These are phyloP conservation scores for Petrocephalus zakoni DNA, from an alignment of 2,113 vertebrate genomes.

Conservation along the genomic window DNA sequence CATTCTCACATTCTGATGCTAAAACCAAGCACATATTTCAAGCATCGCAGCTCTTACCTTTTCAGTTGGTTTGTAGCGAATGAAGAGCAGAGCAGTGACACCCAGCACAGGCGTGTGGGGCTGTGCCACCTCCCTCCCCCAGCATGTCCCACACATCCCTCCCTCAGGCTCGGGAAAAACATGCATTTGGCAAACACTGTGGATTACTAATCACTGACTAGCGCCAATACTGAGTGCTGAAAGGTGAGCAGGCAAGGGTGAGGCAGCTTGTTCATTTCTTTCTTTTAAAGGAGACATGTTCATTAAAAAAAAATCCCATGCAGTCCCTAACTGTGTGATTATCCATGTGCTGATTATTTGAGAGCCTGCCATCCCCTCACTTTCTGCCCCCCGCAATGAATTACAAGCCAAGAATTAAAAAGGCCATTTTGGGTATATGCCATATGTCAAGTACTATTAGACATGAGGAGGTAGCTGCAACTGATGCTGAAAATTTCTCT, in stretches of 20 bases:
- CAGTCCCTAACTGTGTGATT: background rate
- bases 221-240: background rate
- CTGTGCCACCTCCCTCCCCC: slow-evolving; percentile 39
- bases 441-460: background rate
- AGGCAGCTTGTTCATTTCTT: no score
- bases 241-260: background rate
- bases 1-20: background rate
- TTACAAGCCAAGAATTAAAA: background rate
- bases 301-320: background rate
- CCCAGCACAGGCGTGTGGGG: slow-evolving; percentile 31
- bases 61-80: slow-evolving; percentile 48
- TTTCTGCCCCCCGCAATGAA: background rate
- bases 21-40: slow-evolving; percentile 6
- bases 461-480: background rate
- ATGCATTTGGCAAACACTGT: background rate
- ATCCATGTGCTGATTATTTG: background rate
- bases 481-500: background rate
- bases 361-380: background rate
- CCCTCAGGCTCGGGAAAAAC: slow-evolving; percentile 14
- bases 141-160: slow-evolving; percentile 42
- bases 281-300: background rate
- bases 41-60: slow-evolving; percentile 53
- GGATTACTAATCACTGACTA: background rate
- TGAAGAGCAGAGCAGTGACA: slow-evolving; percentile 41
- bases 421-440: background rate